These are phyloP conservation scores for Oscheius sp. DNA, from an alignment of 2,888 invertebrate species.

Conservation along the genomic window DNA sequence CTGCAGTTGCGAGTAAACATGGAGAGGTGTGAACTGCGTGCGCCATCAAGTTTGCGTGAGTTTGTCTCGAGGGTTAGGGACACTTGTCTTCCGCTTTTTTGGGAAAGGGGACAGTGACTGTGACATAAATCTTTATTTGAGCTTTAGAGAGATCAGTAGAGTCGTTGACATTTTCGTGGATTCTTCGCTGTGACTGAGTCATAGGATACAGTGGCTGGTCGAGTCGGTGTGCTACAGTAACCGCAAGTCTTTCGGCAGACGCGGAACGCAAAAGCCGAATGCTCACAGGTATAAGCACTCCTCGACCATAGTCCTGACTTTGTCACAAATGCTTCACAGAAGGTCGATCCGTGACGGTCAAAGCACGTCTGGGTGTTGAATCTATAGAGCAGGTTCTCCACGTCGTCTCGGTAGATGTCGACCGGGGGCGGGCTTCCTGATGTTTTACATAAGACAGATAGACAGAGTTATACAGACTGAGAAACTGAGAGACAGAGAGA, in stretches of 20 bases:
- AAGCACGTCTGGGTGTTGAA: constrained; percentile 54
- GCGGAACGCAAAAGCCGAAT: constrained; percentile 63
- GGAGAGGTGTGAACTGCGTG: constrained; percentile 39
- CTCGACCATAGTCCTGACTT: constrained; percentile 52
- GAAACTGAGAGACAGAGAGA: too few relatives aligned
- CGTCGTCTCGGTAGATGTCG: constrained; percentile 63
- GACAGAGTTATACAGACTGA: too few relatives aligned
- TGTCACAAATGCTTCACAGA: constrained; percentile 60
- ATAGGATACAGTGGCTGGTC: constrained; percentile 56
- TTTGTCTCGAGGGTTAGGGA: constrained; percentile 26
- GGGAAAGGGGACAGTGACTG: neutral
- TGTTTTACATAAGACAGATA: neutral
- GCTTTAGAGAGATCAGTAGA: constrained; percentile 46
- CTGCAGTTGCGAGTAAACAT: constrained; percentile 37
- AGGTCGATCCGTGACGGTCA: constrained; percentile 58
- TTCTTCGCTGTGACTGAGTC: constrained; percentile 57
- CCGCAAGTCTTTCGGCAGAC: constrained; percentile 67
- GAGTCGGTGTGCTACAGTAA: constrained; percentile 53
- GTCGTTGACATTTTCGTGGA: constrained; percentile 57
- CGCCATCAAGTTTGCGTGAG: constrained; percentile 32
- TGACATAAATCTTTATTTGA: constrained; percentile 18
- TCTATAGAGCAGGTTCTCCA: constrained; percentile 55
- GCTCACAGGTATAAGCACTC: constrained; percentile 57
- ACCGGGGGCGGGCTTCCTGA: constrained; percentile 49
- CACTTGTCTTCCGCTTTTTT: constrained; percentile 25